Evolutionary conservation across 1,140 invertebrate species (phyloP), one percentile per base, ranked within the genome.

Genomic region (Meloidogyne floridensis): DNA sequence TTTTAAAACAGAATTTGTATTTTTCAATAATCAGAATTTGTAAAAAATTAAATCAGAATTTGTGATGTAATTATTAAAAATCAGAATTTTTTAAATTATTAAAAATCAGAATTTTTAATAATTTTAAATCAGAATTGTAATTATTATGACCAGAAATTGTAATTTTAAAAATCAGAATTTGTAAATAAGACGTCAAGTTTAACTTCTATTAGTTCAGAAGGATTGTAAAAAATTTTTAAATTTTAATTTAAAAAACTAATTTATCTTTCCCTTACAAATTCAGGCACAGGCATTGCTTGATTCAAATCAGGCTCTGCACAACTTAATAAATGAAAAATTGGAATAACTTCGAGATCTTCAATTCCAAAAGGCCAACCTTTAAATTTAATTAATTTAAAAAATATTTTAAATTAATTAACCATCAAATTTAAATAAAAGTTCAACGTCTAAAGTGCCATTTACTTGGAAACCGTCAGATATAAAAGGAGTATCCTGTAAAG

Each of bases 281-380:
- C 82, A 7, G 87, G 84, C 15, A 82, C 75, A 18, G 88, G 87
- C 9, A 87, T 72, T 32, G 80, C 85, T 73, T 83, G 72, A 11
- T 74, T 78, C 11, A 87, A 59, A 81, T 90, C 86, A 18, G 87
- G 74, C 10, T 78, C 74, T 6, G 74, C 77, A 77, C 87, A 89
- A 42, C 69, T 78, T 4, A 89, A 70, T 75, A 86, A 56, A 73
- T 88, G 85, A 75, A 89, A 89, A 32, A 86, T 74, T 56, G 87
- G 87, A n/a, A 73, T 69, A 59, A 88, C 76, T 73, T 82, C 81
- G 3, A 82, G 47, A 32, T 82, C 81, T 9, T 82, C 80, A 54
- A 53, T 59, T 47, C 86, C 86, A 65, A 87, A 79, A 32, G 86
- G 86, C 86, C 86, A 87, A 56, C 75, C 86, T 87, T 56, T 75